Conservation (phyloP, 2,888 invertebrate species). For the Coremacera marginata region DNA sequence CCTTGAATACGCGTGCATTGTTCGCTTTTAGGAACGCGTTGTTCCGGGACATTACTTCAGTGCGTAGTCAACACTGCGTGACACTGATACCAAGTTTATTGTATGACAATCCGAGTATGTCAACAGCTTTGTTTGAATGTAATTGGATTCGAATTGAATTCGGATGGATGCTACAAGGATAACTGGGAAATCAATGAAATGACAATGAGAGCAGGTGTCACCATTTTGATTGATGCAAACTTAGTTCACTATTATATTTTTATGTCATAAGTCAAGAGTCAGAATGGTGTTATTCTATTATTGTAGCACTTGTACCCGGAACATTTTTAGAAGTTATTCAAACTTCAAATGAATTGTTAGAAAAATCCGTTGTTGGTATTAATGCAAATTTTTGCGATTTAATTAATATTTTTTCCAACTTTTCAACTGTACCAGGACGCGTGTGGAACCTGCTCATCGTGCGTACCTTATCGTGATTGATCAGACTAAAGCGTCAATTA, state of each 20-base stretch:
- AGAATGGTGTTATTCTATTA: no score
- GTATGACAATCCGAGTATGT: background rate
- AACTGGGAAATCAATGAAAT: background rate
- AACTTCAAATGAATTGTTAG: background rate
- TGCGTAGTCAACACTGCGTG: background rate
- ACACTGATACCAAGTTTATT: background rate
- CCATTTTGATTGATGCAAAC: background rate
- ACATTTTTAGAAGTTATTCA: no score
- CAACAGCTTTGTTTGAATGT: no score
- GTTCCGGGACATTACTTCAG: conserved; percentile 26
- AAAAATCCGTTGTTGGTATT: background rate
- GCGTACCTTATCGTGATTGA: background rate
- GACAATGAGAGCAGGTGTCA: conserved; percentile 15
- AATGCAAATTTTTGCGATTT: no score
- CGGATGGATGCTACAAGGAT: background rate
- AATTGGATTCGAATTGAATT: no score
- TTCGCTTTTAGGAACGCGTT: conserved; percentile 2
- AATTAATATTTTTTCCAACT: no score
- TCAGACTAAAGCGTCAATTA: background rate
- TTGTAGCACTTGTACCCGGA: no score
- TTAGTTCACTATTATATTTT: background rate
- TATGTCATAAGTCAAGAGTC: background rate
- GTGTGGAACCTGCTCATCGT: background rate
- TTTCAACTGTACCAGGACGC: background rate
- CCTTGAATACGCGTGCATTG: background rate